phyloP scores from a whole-genome alignment of 2,888 invertebrate species.

The Pheosia tremula region DNA sequence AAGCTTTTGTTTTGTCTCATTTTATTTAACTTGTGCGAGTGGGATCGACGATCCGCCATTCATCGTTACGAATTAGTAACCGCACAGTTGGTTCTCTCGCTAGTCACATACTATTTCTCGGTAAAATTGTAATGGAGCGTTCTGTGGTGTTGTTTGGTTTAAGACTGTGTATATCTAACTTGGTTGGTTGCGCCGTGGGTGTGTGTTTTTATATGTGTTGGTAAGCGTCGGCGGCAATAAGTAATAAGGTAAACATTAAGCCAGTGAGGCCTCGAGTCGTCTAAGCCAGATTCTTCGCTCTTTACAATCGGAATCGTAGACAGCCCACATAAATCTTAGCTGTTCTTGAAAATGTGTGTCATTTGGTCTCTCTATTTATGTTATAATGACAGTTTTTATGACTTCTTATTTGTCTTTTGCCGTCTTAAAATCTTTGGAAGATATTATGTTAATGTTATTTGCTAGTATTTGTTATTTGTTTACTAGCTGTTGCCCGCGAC shows the following conservation, averaged over 20 bases:
- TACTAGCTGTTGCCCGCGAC: too few species aligned
- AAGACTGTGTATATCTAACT: conserved; percentile 48
- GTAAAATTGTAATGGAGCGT: conserved; percentile 54
- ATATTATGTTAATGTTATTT: conserved; percentile 6
- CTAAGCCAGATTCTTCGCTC: conserved; percentile 44
- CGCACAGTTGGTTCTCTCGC: conserved; percentile 50
- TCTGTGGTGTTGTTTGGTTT: conserved; percentile 37
- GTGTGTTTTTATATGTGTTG: conserved; percentile 69
- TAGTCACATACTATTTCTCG: conserved; percentile 51
- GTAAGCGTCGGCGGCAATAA: conserved; percentile 71
- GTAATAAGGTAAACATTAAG: conserved; percentile 78
- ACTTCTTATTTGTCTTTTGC: not conserved
- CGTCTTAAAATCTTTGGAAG: not conserved
- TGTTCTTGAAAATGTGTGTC: conserved; percentile 36
- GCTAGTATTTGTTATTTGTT: conserved; percentile 13
- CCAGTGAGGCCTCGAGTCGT: conserved; percentile 63
- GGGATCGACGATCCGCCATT: conserved; percentile 48
- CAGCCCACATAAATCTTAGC: conserved; percentile 26
- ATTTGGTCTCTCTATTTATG: conserved; percentile 14
- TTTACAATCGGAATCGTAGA: conserved; percentile 31
- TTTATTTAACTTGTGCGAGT: conserved; percentile 31
- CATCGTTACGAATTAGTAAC: conserved; percentile 53
- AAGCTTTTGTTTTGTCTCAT: conserved; percentile 34
- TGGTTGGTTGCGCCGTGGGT: conserved; percentile 57
- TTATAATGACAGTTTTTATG: conserved; percentile 1